Evolutionary conservation across 2,888 invertebrate genomes (phyloP).

Genomic region (Lydus trimaculatus): DNA sequence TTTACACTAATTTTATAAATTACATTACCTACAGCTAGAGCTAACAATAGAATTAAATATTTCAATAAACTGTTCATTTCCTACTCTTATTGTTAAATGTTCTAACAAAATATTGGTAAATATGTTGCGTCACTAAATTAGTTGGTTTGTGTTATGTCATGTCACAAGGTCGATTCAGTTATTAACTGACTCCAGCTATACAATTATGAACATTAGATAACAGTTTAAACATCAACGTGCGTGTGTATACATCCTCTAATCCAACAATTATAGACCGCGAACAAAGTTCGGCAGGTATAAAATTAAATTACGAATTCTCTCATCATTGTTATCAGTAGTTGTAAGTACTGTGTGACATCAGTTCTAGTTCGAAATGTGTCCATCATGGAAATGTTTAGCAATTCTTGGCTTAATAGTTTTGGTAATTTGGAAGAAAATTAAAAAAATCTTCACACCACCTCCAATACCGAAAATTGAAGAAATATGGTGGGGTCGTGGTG

Average conservation of each 20-base stretch:
- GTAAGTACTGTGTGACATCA: no score
- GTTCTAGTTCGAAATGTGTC: no score
- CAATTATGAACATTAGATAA: neutral
- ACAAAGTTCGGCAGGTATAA: neutral
- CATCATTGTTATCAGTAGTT: neutral
- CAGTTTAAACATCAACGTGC: neutral
- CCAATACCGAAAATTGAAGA: constrained; percentile 23
- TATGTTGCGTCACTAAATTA: neutral
- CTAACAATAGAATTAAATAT: constrained; percentile 19
- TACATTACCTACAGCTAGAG: constrained; percentile 23
- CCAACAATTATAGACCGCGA: neutral
- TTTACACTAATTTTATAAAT: constrained; percentile 21
- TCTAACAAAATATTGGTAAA: neutral
- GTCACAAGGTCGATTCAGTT: neutral
- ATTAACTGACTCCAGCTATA: neutral
- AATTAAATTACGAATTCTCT: neutral
- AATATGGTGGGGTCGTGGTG: constrained; percentile 22
- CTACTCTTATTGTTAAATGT: neutral
- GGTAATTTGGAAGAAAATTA: constrained; percentile 10
- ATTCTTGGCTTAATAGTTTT: neutral
- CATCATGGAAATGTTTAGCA: neutral
- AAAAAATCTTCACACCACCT: constrained; percentile 18
- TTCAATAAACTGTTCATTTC: constrained; percentile 22
- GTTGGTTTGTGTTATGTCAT: neutral
- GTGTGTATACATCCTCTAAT: neutral